Evolutionary conservation across 2,888 invertebrate genomes (phyloP).

Genomic region (Melipona bicolor): DNA sequence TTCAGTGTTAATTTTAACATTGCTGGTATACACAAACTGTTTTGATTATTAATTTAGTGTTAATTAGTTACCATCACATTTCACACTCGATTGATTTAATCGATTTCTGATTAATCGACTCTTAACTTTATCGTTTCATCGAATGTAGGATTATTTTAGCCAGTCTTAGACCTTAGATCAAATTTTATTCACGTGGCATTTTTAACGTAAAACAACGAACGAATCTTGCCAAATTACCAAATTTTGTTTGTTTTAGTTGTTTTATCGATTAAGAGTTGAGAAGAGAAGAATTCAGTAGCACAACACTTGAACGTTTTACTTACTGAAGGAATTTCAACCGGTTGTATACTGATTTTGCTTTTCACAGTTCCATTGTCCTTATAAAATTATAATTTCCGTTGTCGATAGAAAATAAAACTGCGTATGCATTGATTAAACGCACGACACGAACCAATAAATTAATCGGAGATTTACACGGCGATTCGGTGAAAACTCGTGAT

Average conservation of each 20-base stretch:
- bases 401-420: too few relatives aligned
- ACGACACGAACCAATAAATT: not conserved
- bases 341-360: not conserved
- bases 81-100: too few relatives aligned
- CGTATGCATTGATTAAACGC: not conserved
- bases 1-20: not conserved
- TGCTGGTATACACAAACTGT: too few relatives aligned
- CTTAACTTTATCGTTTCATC: not conserved
- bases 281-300: not conserved
- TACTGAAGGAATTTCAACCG: not conserved
- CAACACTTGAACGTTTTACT: not conserved
- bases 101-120: not conserved
- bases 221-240: not conserved
- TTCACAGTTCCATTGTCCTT: constrained; percentile 26
- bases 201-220: not conserved
- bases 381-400: not conserved
- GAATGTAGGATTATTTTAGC: not conserved
- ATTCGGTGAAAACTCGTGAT: not conserved
- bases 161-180: not conserved
- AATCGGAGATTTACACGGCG: not conserved
- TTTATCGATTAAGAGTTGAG: not conserved
- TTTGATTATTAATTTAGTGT: too few relatives aligned
- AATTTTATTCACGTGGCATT: too few relatives aligned
- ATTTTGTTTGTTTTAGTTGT: not conserved
- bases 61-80: too few relatives aligned